A percentile compares a stretch with the other conserved stretches of the same genome.
Conservation (phyloP, 2,888 invertebrate genomes). For the Pammene aurita region DNA sequence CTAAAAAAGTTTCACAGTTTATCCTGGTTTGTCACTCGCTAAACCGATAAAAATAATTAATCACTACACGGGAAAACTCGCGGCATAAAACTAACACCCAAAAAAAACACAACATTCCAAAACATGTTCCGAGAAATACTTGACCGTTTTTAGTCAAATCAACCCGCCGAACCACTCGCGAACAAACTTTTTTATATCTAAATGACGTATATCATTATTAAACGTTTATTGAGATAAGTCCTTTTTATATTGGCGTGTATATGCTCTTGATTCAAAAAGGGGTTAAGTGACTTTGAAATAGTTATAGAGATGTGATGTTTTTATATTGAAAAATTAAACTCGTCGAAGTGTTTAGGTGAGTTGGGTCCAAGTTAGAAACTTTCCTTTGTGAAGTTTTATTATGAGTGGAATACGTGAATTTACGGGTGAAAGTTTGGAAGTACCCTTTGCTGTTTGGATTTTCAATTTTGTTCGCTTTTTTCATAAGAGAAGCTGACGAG, state of each 20-base stretch:
- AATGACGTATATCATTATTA: not conserved
- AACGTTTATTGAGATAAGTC: not conserved
- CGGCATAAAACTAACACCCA: conserved; percentile 2
- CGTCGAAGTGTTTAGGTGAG: conserved; percentile 28
- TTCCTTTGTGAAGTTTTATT: conserved; percentile 25
- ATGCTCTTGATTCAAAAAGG: not conserved
- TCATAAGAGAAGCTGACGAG: too few relatives aligned
- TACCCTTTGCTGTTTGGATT: conserved; percentile 12
- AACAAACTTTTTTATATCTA: not conserved
- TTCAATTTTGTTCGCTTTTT: conserved; percentile 16
- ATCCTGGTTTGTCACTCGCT: not conserved
- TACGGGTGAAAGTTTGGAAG: conserved; percentile 20
- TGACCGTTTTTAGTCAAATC: conserved; percentile 41
- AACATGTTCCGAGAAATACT: conserved; percentile 35
- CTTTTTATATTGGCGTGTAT: not conserved
- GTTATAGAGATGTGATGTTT: not conserved
- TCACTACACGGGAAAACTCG: not conserved
- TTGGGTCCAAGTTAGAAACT: conserved; percentile 35
- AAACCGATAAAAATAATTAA: not conserved
- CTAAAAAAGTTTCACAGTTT: too few relatives aligned
- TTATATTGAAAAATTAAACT: not conserved
- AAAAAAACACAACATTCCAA: conserved; percentile 22
- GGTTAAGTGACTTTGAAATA: not conserved
- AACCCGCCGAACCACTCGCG: conserved; percentile 25
- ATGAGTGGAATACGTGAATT: conserved; percentile 29